phyloP scores from a whole-genome alignment of 2,888 invertebrate species.

The Parascotia fuliginaria region DNA sequence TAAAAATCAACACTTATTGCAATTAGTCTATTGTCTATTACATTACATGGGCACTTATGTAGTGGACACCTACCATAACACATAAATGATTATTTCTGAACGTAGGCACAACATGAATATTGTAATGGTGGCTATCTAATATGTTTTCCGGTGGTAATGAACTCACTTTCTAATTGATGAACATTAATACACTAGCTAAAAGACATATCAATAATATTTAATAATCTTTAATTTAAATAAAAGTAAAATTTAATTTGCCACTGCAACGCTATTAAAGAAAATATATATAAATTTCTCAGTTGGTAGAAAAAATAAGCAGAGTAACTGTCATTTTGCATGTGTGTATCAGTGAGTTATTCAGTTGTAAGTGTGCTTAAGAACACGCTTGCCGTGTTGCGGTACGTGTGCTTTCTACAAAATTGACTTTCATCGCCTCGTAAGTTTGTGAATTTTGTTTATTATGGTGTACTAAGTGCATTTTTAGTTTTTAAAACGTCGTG shows the following conservation, averaged over 20 bases:
- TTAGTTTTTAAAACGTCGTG: slow-evolving; percentile 33
- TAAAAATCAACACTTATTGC: too few relatives aligned
- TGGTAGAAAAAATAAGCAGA: background rate
- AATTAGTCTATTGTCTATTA: too few relatives aligned
- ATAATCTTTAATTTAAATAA: too few relatives aligned
- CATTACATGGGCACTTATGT: too few relatives aligned
- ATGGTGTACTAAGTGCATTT: slow-evolving; percentile 65
- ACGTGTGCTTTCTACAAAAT: slow-evolving; percentile 80
- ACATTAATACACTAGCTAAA: background rate
- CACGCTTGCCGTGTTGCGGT: slow-evolving; percentile 81
- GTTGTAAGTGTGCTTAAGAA: slow-evolving; percentile 76
- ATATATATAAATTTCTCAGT: slow-evolving; percentile 3
- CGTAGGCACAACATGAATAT: background rate
- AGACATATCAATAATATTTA: background rate
- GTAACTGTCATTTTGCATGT: slow-evolving; percentile 44
- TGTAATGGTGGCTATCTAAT: background rate
- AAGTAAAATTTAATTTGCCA: too few relatives aligned
- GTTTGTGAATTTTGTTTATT: slow-evolving; percentile 75
- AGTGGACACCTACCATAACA: too few relatives aligned
- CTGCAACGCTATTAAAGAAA: too few relatives aligned
- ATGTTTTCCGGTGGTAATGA: background rate
- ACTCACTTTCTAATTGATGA: background rate
- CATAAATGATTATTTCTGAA: background rate
- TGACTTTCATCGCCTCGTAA: slow-evolving; percentile 85
- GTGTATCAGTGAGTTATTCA: slow-evolving; percentile 55